Evolutionary conservation across 2,888 invertebrate species (phyloP).

Genomic region (Mimumesa dahlbomi): DNA sequence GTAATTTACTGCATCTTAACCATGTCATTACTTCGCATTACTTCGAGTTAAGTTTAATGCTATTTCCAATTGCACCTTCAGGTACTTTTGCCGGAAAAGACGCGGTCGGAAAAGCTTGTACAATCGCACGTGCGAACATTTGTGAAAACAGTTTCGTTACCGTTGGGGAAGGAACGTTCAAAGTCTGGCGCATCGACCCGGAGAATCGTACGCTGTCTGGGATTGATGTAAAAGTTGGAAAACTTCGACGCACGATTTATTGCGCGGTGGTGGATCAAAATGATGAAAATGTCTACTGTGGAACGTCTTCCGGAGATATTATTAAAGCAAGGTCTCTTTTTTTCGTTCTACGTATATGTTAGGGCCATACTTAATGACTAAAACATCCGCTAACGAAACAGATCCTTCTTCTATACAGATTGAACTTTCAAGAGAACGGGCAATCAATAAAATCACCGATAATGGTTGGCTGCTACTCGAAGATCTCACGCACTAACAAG

Average conservation of each 20-base stretch:
- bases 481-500: slow-evolving; percentile 82
- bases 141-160: slow-evolving; percentile 87
- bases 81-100: slow-evolving; percentile 82
- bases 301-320: slow-evolving; percentile 91
- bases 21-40: too few species aligned
- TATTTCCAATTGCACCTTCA: not conserved
- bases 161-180: slow-evolving; percentile 87
- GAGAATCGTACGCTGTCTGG: slow-evolving; percentile 87
- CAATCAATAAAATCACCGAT: slow-evolving; percentile 77
- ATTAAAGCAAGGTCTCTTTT: slow-evolving; percentile 72
- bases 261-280: slow-evolving; percentile 87
- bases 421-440: slow-evolving; percentile 79
- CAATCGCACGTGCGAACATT: slow-evolving; percentile 82
- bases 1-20: too few species aligned
- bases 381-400: too few species aligned
- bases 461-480: slow-evolving; percentile 85
- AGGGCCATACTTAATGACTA: too few species aligned
- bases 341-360: not conserved
- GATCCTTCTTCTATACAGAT: slow-evolving; percentile 79
- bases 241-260: slow-evolving; percentile 88
- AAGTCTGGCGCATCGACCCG: slow-evolving; percentile 88
- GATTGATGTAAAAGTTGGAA: slow-evolving; percentile 89
- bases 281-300: slow-evolving; percentile 90
- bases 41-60: too few species aligned
- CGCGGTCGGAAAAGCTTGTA: slow-evolving; percentile 87